Evolutionary conservation across 2,888 invertebrate genomes (phyloP), one percentile per base, ranked within the genome.

Genomic region (Tetragonisca angustula): DNA sequence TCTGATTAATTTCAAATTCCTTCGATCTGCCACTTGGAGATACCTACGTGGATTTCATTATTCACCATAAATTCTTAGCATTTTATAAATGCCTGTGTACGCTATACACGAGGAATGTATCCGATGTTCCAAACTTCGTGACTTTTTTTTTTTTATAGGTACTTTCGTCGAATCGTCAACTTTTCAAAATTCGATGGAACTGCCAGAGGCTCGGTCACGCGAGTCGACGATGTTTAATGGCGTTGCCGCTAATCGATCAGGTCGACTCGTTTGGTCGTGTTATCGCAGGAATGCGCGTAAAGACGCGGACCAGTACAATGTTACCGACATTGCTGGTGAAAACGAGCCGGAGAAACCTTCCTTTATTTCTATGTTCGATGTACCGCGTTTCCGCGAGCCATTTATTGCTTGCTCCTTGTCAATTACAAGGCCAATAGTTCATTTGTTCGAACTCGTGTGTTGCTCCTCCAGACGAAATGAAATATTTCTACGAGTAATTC

Each of bases 231-330:
- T 59, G 50, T 19, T 72, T 88, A 87, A 89, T 86, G 79, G 80
- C 59, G 87, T 83, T 62, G 76, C 65, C 49, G 73, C 59, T 90
- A 84, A 87, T 88, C 87, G 87, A 87, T 81, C 79, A 76, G 61
- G 54, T 73, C 76, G 78, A 24, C 73, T 82, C 68, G 85, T 76
- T 87, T 77, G 50, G 72, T 74, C 65, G 83, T 43, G 76, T 81
- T 89, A 90, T 90, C 88, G 83, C 54, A 67, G 81, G 86, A 90
- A 90, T 88, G 89, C 82, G 84, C 83, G 78, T 82, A 87, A 88
- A 88, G 73, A 82, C 81, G 79, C 83, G 81, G 79, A 76, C 59
- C 56, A 19, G 81, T 83, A 79, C 87, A 81, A 83, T 80, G 83
- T 87, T 84, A 81, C 86, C 82, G 71, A 36, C 68, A 76, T 79